phyloP scores from a whole-genome alignment of 1,140 invertebrate species.

The Thaumatotibia leucotreta region DNA sequence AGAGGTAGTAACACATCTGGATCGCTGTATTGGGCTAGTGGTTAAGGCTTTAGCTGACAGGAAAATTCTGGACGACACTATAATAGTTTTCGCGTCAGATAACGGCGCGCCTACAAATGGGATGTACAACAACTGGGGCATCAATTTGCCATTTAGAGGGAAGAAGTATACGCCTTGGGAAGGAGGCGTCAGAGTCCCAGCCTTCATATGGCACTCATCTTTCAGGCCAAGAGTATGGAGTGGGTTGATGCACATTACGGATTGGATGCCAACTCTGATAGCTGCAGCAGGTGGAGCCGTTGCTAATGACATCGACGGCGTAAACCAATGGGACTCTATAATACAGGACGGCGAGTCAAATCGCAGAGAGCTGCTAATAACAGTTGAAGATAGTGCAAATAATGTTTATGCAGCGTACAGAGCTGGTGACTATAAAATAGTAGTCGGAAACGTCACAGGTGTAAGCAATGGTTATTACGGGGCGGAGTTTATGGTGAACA shows the following conservation, averaged over 20 bases:
- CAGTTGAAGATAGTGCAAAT: conserved; percentile 39
- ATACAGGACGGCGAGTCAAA: conserved; percentile 76
- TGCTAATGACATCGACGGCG: conserved; percentile 78
- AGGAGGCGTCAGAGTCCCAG: conserved; percentile 87
- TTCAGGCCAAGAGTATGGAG: conserved; percentile 81
- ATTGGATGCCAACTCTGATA: conserved; percentile 91
- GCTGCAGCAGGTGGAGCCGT: conserved; percentile 48
- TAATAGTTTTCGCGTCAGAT: conserved; percentile 87
- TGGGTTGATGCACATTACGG: conserved; percentile 89
- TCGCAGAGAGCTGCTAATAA: conserved; percentile 79
- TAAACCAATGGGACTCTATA: conserved; percentile 83
- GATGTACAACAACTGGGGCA: conserved; percentile 86
- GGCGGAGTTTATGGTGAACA: conserved; percentile 44
- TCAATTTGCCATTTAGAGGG: conserved; percentile 92
- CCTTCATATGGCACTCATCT: conserved; percentile 88
- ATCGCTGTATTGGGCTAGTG: conserved; percentile 87
- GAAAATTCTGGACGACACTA: conserved; percentile 83
- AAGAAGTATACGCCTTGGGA: conserved; percentile 90
- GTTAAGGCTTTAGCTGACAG: conserved; percentile 81
- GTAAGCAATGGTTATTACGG: conserved; percentile 57
- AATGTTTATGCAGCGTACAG: conserved; percentile 56
- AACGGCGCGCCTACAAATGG: conserved; percentile 89
- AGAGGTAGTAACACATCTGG: conserved; percentile 56
- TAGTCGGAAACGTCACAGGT: conserved; percentile 62
- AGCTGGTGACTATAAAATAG: conserved; percentile 60